Evolutionary conservation across 1,140 invertebrate species (phyloP), one percentile per base, ranked within the genome.

Genomic region (Panagrolaimus sp.): DNA sequence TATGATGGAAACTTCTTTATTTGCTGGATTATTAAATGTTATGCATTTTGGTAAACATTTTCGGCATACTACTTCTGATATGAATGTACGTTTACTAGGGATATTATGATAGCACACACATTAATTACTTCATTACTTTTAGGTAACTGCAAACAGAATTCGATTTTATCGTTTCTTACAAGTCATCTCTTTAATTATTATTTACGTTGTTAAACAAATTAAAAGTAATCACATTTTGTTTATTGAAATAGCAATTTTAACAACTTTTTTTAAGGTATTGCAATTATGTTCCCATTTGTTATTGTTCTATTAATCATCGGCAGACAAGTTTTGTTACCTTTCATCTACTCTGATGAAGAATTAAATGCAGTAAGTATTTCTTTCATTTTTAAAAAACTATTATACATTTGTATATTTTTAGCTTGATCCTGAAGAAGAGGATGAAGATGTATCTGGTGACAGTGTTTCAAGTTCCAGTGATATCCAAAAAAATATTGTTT

Each of bases 101-200:
- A 42, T 9, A 5, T 8, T 67, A 14, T n/a, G n/a, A n/a, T n/a
- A n/a, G n/a, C n/a, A n/a, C n/a, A n/a, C n/a, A n/a, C n/a, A n/a
- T n/a, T n/a, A n/a, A n/a, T n/a, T n/a, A n/a, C n/a, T n/a, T n/a
- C n/a, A n/a, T n/a, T n/a, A 51, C 1, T 38, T 27, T 16, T 69
- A 31, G 16, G 14, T 63, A 16, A 27, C 42, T 27, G 20, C 23
- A 38, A 38, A 71, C 47, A 27, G 76, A 42, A 80, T 80, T 73
- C 80, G 82, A 45, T 63, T 81, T 9, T 80, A 73, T 63, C 80
- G 80, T n/a, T 65, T 66, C 44, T 77, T 82, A 38, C 78, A 80
- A 69, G 46, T 82, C 9, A 38, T 69, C 43, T 73, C 74, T 16
- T 66, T 82, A 1, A 51, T 78, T 43, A 45, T 81, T 62, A 70